phyloP scores from a whole-genome alignment of 2,888 invertebrate genomes.

The Steinernema scapterisci region DNA sequence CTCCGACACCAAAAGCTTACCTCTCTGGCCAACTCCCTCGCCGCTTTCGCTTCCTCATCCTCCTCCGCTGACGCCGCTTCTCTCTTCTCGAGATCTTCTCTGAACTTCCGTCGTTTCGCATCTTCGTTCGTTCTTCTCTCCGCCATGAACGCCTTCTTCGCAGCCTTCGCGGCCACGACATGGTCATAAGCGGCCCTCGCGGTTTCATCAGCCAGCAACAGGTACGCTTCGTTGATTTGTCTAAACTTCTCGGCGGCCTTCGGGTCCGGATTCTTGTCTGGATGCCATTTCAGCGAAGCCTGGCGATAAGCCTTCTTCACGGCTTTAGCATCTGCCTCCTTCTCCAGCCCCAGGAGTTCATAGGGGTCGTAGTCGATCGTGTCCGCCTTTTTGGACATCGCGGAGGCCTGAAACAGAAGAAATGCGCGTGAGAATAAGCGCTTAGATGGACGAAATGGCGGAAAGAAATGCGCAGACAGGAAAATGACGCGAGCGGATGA shows the following conservation, averaged over 20 bases:
- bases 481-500: too few species aligned
- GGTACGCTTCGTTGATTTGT: not conserved
- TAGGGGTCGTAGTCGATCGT: constrained; percentile 71
- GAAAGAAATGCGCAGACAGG: too few species aligned
- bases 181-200: constrained; percentile 12
- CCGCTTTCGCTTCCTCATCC: not conserved
- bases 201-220: not conserved
- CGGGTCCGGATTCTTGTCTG: constrained; percentile 55
- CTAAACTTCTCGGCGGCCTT: constrained; percentile 7
- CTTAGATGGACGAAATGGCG: too few species aligned
- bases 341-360: constrained; percentile 81
- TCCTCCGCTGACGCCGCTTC: not conserved
- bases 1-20: too few species aligned
- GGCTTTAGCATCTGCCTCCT: constrained; percentile 80
- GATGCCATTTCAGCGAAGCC: constrained; percentile 57
- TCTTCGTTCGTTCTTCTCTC: constrained; percentile 1
- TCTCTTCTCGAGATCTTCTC: constrained; percentile 3
- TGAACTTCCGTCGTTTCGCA: constrained; percentile 17
- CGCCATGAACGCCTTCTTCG: not conserved
- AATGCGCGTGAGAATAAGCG: too few species aligned
- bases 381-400: not conserved
- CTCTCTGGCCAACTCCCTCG: not conserved
- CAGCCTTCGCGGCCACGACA: constrained; percentile 15
- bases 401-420: not conserved
- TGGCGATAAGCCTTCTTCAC: constrained; percentile 83